Conservation (phyloP, 2,797 vertebrate species). For the Poecilia velifera region DNA sequence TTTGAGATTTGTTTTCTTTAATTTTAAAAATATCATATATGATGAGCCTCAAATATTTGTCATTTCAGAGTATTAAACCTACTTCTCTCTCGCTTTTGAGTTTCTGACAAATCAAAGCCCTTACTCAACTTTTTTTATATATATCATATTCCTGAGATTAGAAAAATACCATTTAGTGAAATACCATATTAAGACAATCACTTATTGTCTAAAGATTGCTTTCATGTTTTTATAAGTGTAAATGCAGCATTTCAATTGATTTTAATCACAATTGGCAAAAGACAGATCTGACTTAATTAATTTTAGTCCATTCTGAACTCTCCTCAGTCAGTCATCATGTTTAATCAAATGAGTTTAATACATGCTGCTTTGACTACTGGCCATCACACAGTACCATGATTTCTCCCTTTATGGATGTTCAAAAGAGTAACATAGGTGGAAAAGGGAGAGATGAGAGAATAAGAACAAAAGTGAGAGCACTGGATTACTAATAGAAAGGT, state of each 20-base stretch:
- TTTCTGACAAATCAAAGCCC: neutral
- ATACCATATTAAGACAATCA: neutral
- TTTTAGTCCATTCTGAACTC: conserved; percentile 10
- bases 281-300: conserved; percentile 7
- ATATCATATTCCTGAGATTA: neutral
- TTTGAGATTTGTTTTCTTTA: neutral
- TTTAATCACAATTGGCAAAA: neutral
- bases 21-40: neutral
- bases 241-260: neutral
- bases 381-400: conserved; percentile 35
- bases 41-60: neutral
- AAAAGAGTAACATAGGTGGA: conserved; percentile 65
- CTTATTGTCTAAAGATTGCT: neutral
- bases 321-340: neutral
- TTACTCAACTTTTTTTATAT: neutral
- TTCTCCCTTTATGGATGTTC: conserved; percentile 51
- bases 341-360: conserved; percentile 21
- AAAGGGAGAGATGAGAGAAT: conserved; percentile 58
- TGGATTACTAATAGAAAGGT: conserved; percentile 69
- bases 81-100: neutral
- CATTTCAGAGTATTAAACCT: neutral
- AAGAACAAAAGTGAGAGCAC: conserved; percentile 74
- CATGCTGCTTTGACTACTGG: conserved; percentile 24
- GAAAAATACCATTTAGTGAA: neutral
- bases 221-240: neutral